Base-by-base conservation (phyloP, 2,797 vertebrate genomes). In the Xenentodon cancila region DNA sequence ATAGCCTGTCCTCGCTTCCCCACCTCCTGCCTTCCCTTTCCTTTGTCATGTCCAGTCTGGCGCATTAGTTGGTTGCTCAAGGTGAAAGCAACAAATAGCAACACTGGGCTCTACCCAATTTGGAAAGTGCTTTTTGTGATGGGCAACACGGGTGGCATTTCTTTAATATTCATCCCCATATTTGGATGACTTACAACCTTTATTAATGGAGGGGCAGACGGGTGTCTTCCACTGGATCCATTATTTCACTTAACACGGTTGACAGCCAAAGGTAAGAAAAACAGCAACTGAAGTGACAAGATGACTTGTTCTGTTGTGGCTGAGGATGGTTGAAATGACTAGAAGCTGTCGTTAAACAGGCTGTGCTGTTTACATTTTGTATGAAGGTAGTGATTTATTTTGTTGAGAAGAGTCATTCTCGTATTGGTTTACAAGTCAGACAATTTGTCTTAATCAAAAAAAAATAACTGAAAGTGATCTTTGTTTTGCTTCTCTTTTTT, bases 51-150 rank as follows among this genome's bases (percentile, higher is more conserved):
- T 69, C 64, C 75, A 59, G 37, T 59, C 34, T 51, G 51, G 48
- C 9, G 34, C 75, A 68, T 62, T 65, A 13, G 4, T 63, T 59
- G 77, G 53, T 67, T 77, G 67, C 73, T 61, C 73, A 86, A 89
- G 77, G 84, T 84, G 78, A 76, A 32, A 65, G 86, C 84, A 84
- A 82, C 50, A 87, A 82, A 90, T 84, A 84, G 85, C 71, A 79
- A 32, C 77, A 70, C 59, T n/a, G 18, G 66, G 62, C 71, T 64
- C 48, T 46, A 59, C 79, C 84, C 53, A 82, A 82, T 84, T 68
- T 80, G 81, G 82, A 80, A 43, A 80, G 67, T 66, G 75, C 65
- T 72, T 77, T 77, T 80, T 25, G 54, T 77, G 68, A 84, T 49
- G 60, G 79, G 53, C 68, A 86, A 81, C 61, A 64, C 62, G 62